A percentile compares a stretch with the other conserved stretches of the same genome.
These are phyloP conservation scores for Tricholauxania praeusta DNA, from an alignment of 2,888 invertebrate genomes.

Conservation along the genomic window DNA sequence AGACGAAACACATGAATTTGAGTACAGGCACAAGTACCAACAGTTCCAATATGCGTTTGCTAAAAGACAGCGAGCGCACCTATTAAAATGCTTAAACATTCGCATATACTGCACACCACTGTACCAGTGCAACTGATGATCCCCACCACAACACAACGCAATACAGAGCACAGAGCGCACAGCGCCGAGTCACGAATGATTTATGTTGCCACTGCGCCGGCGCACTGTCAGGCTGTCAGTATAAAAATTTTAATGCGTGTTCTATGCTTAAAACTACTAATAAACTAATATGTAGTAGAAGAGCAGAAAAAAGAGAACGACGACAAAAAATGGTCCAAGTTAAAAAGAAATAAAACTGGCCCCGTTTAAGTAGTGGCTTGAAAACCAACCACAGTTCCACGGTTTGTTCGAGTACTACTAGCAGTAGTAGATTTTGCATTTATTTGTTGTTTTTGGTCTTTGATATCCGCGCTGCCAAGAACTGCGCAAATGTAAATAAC, in stretches of 20 bases:
- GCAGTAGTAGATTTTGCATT: too few relatives aligned
- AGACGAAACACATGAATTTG: neutral
- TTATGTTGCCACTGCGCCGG: constrained; percentile 64
- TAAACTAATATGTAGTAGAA: constrained; percentile 45
- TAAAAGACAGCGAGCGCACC: constrained; percentile 13
- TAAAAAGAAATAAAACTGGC: neutral
- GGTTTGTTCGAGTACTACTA: too few relatives aligned
- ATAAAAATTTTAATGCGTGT: constrained; percentile 46
- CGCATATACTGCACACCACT: constrained; percentile 3
- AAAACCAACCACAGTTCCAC: too few relatives aligned
- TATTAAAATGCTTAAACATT: constrained; percentile 23
- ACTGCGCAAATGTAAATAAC: neutral
- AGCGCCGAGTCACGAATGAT: constrained; percentile 53
- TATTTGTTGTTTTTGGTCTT: too few relatives aligned
- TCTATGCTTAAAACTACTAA: constrained; percentile 48
- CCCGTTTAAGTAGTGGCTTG: neutral
- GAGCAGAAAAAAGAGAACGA: constrained; percentile 13
- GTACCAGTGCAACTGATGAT: neutral
- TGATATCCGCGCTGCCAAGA: too few relatives aligned
- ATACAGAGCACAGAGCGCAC: neutral
- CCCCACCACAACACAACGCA: neutral
- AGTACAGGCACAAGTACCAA: neutral
- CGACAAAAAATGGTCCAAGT: neutral
- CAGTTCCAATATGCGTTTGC: constrained; percentile 16
- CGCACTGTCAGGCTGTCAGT: constrained; percentile 50